These are phyloP conservation scores for Oncorhynchus masou DNA, from an alignment of 2,113 vertebrate genomes.

Conservation along the genomic window DNA sequence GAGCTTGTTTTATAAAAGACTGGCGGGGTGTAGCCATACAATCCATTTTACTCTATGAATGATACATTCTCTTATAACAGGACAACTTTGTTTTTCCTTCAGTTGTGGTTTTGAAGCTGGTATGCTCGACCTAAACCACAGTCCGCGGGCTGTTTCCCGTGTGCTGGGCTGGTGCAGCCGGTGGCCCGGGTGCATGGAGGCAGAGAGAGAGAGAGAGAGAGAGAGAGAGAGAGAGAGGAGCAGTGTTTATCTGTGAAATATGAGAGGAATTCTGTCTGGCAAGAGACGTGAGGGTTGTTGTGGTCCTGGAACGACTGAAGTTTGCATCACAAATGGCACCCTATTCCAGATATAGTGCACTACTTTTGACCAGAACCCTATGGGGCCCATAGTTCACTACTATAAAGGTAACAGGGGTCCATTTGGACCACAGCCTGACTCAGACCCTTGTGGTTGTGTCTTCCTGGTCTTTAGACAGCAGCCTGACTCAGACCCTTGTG, in stretches of 20 bases:
- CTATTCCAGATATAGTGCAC: too few relatives aligned
- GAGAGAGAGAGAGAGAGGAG: not conserved
- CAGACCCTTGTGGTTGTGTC: slow-evolving; percentile 32
- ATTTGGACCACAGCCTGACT: too few relatives aligned
- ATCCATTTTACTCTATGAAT: slow-evolving; percentile 5
- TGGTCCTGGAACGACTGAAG: slow-evolving; percentile 32
- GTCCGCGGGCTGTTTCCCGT: slow-evolving; percentile 42
- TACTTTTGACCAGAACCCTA: too few relatives aligned
- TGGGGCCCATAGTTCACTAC: too few relatives aligned
- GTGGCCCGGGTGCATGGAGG: not conserved
- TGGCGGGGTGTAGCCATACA: too few relatives aligned
- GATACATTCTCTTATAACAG: not conserved
- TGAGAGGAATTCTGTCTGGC: slow-evolving; percentile 62
- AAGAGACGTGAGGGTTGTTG: slow-evolving; percentile 44
- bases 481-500: slow-evolving; percentile 14
- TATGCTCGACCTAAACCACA: not conserved
- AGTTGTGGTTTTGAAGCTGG: slow-evolving; percentile 3
- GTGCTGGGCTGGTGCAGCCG: not conserved
- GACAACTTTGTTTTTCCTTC: not conserved
- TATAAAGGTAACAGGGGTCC: too few relatives aligned
- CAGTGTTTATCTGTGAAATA: slow-evolving; percentile 63
- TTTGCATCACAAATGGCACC: too few relatives aligned
- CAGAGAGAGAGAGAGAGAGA: slow-evolving; percentile 1
- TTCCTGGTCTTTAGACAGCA: slow-evolving; percentile 42
- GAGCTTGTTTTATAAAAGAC: too few relatives aligned